These are phyloP conservation scores for Choloepus didactylus DNA, from an alignment of 2,797 vertebrate genomes.

Conservation along the genomic window DNA sequence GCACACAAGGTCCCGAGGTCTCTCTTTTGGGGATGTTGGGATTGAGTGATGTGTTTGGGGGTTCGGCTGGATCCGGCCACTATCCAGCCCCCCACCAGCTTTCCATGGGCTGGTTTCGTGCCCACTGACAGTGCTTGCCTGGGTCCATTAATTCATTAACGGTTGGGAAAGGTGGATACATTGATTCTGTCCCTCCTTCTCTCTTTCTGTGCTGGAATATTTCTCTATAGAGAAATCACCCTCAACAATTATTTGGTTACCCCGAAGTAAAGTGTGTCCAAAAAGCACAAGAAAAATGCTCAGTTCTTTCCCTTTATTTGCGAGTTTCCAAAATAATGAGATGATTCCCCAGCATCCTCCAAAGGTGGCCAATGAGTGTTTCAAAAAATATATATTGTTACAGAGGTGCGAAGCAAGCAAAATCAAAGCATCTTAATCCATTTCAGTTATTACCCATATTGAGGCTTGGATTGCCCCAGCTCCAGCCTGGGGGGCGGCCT, in stretches of 20 bases:
- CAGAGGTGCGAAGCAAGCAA: neutral
- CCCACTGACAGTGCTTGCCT: neutral
- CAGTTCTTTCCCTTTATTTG: neutral
- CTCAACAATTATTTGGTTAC: conserved; percentile 3
- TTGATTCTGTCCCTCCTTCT: neutral
- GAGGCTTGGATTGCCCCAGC: neutral
- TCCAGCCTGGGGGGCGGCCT: neutral
- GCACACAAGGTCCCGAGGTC: neutral
- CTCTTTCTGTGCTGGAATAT: conserved; percentile 7
- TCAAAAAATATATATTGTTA: neutral
- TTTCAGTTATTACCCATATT: neutral
- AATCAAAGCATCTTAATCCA: neutral
- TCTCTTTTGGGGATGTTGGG: neutral
- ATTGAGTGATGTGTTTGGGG: neutral
- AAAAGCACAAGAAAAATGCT: neutral
- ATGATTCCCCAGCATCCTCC: neutral
- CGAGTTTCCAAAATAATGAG: conserved; percentile 11
- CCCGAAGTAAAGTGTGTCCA: conserved; percentile 18
- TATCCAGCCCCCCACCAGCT: neutral
- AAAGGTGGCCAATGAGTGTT: neutral
- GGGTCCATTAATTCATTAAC: conserved; percentile 30
- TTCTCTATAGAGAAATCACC: conserved; percentile 40
- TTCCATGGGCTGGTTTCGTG: neutral
- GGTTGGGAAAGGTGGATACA: neutral
- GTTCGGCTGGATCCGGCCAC: neutral